These are phyloP conservation scores for Cyphomyrus discorhynchus DNA, from an alignment of 2,113 vertebrate genomes.

Conservation along the genomic window DNA sequence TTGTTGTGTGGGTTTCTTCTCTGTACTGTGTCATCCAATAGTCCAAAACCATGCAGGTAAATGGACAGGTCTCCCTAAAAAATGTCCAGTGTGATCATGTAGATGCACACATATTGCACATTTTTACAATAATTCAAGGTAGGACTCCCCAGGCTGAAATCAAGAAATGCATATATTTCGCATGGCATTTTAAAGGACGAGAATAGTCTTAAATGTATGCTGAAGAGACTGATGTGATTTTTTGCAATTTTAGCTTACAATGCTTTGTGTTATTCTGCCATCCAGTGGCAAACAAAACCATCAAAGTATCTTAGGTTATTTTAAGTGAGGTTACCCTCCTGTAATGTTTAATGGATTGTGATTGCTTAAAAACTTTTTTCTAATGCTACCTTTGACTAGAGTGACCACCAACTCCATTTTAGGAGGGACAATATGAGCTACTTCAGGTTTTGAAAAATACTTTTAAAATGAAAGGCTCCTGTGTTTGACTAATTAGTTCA, in stretches of 20 bases:
- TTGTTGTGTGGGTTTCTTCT: not conserved
- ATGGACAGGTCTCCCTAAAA: not conserved
- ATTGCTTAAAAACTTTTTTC: not conserved
- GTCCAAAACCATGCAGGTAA: not conserved
- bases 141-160: not conserved
- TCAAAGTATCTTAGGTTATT: slow-evolving; percentile 8
- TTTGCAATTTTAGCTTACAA: not conserved
- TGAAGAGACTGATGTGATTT: not conserved
- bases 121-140: not conserved
- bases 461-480: not conserved
- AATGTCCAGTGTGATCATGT: not conserved
- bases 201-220: not conserved
- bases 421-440: not conserved
- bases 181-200: not conserved
- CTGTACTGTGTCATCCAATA: not conserved
- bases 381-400: not conserved
- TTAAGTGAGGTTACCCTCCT: not conserved
- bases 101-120: not conserved
- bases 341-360: not conserved
- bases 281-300: slow-evolving; percentile 45
- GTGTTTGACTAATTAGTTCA: not conserved
- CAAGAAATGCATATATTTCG: not conserved
- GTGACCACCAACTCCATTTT: not conserved
- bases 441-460: not conserved
- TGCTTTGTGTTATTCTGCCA: slow-evolving; percentile 40